phyloP scores from a whole-genome alignment of 2,888 invertebrate species.

The Platycheirus albimanus region DNA sequence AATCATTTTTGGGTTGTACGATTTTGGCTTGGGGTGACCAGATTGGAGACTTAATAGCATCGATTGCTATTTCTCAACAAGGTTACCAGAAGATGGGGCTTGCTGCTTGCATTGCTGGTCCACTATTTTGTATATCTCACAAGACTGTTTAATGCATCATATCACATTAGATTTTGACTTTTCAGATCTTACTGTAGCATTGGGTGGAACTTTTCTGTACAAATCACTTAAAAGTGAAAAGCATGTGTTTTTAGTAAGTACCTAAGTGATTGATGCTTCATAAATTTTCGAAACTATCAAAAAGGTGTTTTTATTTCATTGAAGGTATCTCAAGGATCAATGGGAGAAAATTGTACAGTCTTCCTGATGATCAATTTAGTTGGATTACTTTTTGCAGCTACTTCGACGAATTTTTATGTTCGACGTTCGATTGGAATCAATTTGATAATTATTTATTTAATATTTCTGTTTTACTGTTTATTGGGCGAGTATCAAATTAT shows the following conservation, averaged over 20 bases:
- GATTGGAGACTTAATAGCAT: slow-evolving; percentile 84
- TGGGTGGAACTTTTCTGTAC: slow-evolving; percentile 73
- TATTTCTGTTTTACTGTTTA: slow-evolving; percentile 40
- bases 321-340: slow-evolving; percentile 75
- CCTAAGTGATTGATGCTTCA: too few species aligned
- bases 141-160: too few species aligned
- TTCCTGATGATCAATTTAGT: slow-evolving; percentile 75
- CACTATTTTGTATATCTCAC: slow-evolving; percentile 85
- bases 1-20: slow-evolving; percentile 86
- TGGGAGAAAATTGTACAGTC: slow-evolving; percentile 76
- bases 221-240: slow-evolving; percentile 21
- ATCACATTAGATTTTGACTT: neutral
- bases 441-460: slow-evolving; percentile 24
- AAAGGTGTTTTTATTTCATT: neutral
- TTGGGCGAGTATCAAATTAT: slow-evolving; percentile 52
- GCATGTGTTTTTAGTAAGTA: slow-evolving; percentile 9
- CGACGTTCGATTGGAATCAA: slow-evolving; percentile 48
- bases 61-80: slow-evolving; percentile 85
- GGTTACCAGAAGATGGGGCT: slow-evolving; percentile 87
- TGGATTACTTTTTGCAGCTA: slow-evolving; percentile 71
- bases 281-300: neutral
- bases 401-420: slow-evolving; percentile 75
- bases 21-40: slow-evolving; percentile 87
- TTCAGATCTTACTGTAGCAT: slow-evolving; percentile 70
- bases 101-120: slow-evolving; percentile 88